phyloP scores from a whole-genome alignment of 2,888 invertebrate genomes.

The Hypselothyrea guttata region DNA sequence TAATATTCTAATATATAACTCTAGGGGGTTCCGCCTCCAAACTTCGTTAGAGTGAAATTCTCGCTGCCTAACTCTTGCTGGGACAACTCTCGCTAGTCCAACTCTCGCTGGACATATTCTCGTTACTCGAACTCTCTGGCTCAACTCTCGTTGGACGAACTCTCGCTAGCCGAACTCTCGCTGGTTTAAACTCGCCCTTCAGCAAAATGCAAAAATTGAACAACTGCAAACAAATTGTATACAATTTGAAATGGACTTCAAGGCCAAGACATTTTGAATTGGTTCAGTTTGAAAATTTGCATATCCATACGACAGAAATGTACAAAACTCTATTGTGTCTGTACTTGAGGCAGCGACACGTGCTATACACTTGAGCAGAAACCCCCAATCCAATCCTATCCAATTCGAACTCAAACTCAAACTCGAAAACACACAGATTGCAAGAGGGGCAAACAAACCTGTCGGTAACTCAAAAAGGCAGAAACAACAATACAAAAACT shows the following conservation, averaged over 20 bases:
- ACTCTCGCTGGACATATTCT: no score
- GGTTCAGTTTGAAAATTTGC: conserved; percentile 60
- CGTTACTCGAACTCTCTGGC: no score
- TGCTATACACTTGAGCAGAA: conserved; percentile 40
- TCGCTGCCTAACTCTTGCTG: no score
- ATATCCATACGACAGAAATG: conserved; percentile 56
- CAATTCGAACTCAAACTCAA: conserved; percentile 8
- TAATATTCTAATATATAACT: no score
- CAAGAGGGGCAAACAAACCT: conserved; percentile 20
- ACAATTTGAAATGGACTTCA: conserved; percentile 48
- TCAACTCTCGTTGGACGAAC: no score
- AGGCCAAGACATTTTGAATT: conserved; percentile 72
- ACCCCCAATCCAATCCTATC: conserved; percentile 13
- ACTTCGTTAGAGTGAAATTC: no score
- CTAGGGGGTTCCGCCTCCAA: no score
- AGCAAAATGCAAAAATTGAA: conserved; percentile 8
- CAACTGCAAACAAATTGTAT: conserved; percentile 30
- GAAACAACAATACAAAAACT: conserved; percentile 9
- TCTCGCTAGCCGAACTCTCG: no score
- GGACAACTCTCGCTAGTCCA: no score
- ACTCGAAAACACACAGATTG: not conserved
- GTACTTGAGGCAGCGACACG: conserved; percentile 50
- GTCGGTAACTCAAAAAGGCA: conserved; percentile 21
- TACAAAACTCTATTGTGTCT: conserved; percentile 24
- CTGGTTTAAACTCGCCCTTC: no score